Conservation (phyloP, 2,113 vertebrate species). For the Phaethornis superciliosus region DNA sequence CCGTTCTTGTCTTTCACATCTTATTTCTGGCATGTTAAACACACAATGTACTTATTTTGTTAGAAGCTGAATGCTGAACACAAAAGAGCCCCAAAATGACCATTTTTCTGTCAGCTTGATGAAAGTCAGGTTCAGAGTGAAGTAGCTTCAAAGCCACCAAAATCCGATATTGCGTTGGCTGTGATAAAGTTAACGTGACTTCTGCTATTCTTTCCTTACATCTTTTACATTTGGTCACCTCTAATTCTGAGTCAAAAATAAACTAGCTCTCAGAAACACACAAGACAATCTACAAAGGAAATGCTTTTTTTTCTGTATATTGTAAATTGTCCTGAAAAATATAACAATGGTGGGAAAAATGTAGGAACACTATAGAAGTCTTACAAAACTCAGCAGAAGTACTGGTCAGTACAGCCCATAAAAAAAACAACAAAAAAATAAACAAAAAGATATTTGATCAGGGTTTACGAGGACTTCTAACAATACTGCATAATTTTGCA, state of each 20-base stretch:
- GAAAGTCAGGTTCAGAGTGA: conserved; percentile 49
- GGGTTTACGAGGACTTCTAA: conserved; percentile 48
- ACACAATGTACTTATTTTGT: conserved; percentile 72
- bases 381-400: conserved; percentile 53
- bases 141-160: conserved; percentile 32
- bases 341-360: conserved; percentile 85
- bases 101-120: conserved; percentile 62
- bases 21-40: conserved; percentile 68
- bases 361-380: conserved; percentile 25
- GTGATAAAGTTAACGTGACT: conserved; percentile 43
- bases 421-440: not conserved
- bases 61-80: conserved; percentile 62
- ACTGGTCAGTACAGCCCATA: conserved; percentile 25
- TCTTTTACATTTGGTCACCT: conserved; percentile 53
- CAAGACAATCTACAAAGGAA: conserved; percentile 83
- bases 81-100: conserved; percentile 59
- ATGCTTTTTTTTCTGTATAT: conserved; percentile 69
- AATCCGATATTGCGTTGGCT: not conserved
- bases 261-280: conserved; percentile 67
- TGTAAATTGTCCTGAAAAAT: conserved; percentile 84
- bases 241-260: conserved; percentile 80
- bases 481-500: conserved; percentile 43
- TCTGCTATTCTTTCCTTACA: conserved; percentile 62
- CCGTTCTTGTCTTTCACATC: conserved; percentile 66
- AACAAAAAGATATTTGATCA: not conserved